phyloP scores from a whole-genome alignment of 2,888 invertebrate genomes.

The Euplagia quadripunctaria region DNA sequence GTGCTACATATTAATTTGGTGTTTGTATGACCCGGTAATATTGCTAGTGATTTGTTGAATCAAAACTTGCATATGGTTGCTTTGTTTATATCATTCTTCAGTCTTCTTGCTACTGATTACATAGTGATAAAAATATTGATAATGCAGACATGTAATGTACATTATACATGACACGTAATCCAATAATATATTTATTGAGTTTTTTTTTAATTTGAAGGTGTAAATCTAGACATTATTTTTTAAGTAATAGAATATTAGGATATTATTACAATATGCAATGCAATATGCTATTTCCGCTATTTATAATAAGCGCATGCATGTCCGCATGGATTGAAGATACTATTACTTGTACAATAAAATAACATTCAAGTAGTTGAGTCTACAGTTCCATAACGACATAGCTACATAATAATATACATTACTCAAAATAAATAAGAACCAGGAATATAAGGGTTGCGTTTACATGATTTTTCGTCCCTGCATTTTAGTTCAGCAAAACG shows the following conservation, averaged over 20 bases:
- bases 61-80: not conserved
- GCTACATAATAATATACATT: too few relatives aligned
- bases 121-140: not conserved
- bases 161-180: constrained; percentile 11
- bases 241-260: not conserved
- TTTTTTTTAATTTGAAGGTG: not conserved
- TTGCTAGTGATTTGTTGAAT: constrained; percentile 14
- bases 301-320: too few relatives aligned
- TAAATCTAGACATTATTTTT: not conserved
- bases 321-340: not conserved
- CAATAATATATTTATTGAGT: constrained; percentile 26
- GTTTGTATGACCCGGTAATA: constrained; percentile 23
- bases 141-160: constrained; percentile 15
- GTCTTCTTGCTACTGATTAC: not conserved
- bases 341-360: not conserved
- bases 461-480: constrained; percentile 22
- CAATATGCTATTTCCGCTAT: too few relatives aligned
- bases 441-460: too few relatives aligned
- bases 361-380: not conserved
- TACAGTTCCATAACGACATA: not conserved
- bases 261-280: not conserved
- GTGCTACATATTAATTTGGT: constrained; percentile 35
- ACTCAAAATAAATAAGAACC: too few relatives aligned
- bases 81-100: constrained; percentile 23
- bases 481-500: constrained; percentile 49